Base-by-base conservation (phyloP, 2,797 vertebrate species). In the Coranthus polyacanthus region DNA sequence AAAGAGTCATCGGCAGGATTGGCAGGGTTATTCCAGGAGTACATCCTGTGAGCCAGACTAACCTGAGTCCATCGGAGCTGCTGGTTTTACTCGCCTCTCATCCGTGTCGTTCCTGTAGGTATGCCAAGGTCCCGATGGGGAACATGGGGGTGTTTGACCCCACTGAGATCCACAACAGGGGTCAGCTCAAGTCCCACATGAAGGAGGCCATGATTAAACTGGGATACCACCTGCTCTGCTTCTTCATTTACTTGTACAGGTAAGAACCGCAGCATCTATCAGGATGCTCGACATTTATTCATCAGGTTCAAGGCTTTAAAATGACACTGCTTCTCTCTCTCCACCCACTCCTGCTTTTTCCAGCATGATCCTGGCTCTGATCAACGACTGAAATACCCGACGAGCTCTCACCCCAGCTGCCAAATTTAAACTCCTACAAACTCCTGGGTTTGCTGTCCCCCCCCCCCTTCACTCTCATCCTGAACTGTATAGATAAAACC, bases 161-260 rank as follows among this genome's bases (percentile, higher is more conserved):
- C 6, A 99, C 98, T 21, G 98, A 99, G 93, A 99, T 99, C 80
- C 98, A 99, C 86, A 99, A 99, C 78, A 92, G 97, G 68, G 97
- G 98, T 41, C 97, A 98, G 76, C 92, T 99, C 36, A 98, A 99
- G 86, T 96, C 96, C 2, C 96, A 98, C 88, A 99, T 98, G 97
- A 99, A 99, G 75, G 98, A 99, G 85, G 95, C 97, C 79, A 98
- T 99, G 98, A 95, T 98, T 81, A 99, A 99, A 84, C 93, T 99
- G 43, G 98, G 98, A n/a, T 99, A 98, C 91, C 96, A 99, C 81
- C 93, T 99, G 75, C 96, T 99, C 53, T 98, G 97, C 89, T 99
- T 99, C 92, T 99, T 99, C 88, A 99, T 99, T 86, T 99, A 99
- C 79, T 90, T 99, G 83, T 99, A 99, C 88, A 99, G 97, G 98